Evolutionary conservation across 2,797 vertebrate species (phyloP), one percentile per base, ranked within the genome.

Genomic region (Australoheros facetus): DNA sequence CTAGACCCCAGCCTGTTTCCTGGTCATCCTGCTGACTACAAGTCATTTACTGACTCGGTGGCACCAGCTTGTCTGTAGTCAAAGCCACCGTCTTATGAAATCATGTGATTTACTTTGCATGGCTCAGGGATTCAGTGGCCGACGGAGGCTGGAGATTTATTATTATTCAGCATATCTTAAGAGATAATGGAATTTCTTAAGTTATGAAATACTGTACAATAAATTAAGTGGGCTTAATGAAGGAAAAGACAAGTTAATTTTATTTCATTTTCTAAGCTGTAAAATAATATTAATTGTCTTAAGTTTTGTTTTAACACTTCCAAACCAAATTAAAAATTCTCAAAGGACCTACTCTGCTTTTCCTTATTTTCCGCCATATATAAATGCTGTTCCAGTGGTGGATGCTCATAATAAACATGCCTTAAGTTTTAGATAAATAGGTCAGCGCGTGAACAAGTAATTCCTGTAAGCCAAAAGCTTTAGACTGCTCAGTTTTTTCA

Each of bases 261-360:
- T 51, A 51, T 69, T 69, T 69, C 9, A 69, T 69, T 48, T 66
- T 17, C 12, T 23, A 69, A 51, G 45, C 2, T 69, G 17, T 51
- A 69, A 69, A 51, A 51, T 13, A 4, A 30, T 51, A 45, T 17
- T 45, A 45, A 28, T 48, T 66, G 42, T 51, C 42, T 30, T 69
- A 66, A 69, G 26, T 51, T n/a, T 69, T 69, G 64, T 51, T 69
- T 51, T 51, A 69, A 69, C 64, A 51, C 64, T 51, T 48, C 42
- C 26, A 30, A 69, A n/a, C 26, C 42, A n/a, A 0, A 69, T 69
- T 69, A 51, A 69, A 69, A 69, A 51, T 51, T 7, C 28, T 69
- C 19, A 51, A 69, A 26, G 26, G 2, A n/a, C 42, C 9, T 51
- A 19, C 42, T 69, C 42, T 69, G 42, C 42, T 69, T 51, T 51